A percentile compares a stretch with the other conserved stretches of the same genome.
Evolutionary conservation across 1,140 invertebrate genomes (phyloP).

Genomic region (Fopius arisanus): DNA sequence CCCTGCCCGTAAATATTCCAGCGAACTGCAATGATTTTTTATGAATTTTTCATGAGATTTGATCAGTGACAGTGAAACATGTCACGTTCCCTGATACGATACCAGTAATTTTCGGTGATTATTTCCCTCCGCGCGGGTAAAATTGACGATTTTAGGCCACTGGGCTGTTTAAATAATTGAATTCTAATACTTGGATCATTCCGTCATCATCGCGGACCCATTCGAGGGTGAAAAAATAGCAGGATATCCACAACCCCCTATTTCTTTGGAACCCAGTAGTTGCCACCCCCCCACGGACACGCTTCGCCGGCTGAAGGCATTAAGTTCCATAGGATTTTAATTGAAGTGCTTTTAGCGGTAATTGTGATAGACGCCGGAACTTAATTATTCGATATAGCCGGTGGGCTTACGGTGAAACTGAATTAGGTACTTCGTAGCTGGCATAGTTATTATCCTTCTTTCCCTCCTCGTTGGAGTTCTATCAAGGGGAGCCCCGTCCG

Average conservation of each 20-base stretch:
- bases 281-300: constrained; percentile 28
- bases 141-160: constrained; percentile 39
- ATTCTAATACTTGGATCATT: neutral
- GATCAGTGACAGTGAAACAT: too few relatives aligned
- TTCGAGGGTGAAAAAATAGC: too few relatives aligned
- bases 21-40: too few relatives aligned
- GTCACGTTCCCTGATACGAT: too few relatives aligned
- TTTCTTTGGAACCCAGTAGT: constrained; percentile 37
- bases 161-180: constrained; percentile 1
- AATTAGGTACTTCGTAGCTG: constrained; percentile 39
- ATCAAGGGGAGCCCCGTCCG: neutral
- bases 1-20: too few relatives aligned
- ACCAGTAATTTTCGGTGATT: too few relatives aligned
- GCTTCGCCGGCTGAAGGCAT: constrained; percentile 46
- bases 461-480: constrained; percentile 18
- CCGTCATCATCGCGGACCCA: neutral
- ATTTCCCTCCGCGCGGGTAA: too few relatives aligned
- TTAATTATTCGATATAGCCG: constrained; percentile 48
- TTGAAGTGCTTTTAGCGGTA: constrained; percentile 56
- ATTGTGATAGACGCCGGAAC: constrained; percentile 52
- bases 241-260: constrained; percentile 22
- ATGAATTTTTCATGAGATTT: too few relatives aligned
- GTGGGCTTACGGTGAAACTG: constrained; percentile 37
- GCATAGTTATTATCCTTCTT: constrained; percentile 36
- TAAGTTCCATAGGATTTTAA: constrained; percentile 54